These are phyloP conservation scores for Poeciliopsis prolifica DNA, from an alignment of 2,113 vertebrate species.

Conservation along the genomic window DNA sequence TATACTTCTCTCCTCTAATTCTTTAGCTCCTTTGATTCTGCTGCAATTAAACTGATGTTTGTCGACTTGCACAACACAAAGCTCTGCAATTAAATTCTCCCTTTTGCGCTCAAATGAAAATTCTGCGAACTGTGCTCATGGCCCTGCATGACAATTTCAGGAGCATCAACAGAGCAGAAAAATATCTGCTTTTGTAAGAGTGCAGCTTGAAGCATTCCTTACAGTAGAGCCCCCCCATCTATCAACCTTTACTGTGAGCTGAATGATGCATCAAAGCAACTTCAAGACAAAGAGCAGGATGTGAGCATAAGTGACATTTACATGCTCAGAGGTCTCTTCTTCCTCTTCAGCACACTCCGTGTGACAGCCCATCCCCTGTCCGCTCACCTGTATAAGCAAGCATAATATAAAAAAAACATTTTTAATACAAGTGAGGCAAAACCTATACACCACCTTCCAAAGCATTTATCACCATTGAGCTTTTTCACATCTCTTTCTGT, in stretches of 20 bases:
- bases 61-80: neutral
- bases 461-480: neutral
- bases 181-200: neutral
- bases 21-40: neutral
- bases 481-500: neutral
- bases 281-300: constrained; percentile 43
- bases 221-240: neutral
- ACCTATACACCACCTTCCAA: neutral
- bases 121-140: neutral
- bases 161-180: neutral
- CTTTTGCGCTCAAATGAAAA: constrained; percentile 1
- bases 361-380: constrained; percentile 20
- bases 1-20: neutral
- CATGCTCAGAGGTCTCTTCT: constrained; percentile 55
- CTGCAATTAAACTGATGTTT: neutral
- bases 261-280: constrained; percentile 34
- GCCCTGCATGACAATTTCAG: neutral
- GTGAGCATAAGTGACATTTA: constrained; percentile 65
- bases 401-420: neutral
- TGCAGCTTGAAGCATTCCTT: neutral
- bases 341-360: constrained; percentile 23
- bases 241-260: constrained; percentile 19
- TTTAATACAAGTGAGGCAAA: neutral
- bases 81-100: neutral
- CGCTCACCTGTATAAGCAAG: constrained; percentile 56